Evolutionary conservation across 2,888 invertebrate species (phyloP).

Genomic region (Leucophenga maculata): DNA sequence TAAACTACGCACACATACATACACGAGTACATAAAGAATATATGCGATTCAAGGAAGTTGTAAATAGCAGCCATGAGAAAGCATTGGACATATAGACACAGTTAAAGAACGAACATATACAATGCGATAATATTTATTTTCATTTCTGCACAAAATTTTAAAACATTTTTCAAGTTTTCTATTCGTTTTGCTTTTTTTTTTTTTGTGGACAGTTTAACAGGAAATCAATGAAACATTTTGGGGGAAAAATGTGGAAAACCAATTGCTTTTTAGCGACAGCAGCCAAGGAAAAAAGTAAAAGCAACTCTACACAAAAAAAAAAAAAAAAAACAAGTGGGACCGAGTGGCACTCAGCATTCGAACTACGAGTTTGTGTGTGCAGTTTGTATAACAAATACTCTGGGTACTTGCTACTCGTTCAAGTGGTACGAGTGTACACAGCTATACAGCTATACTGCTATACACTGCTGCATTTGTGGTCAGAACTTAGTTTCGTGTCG

Average conservation of each 20-base stretch:
- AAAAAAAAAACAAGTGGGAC: not conserved
- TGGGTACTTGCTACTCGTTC: not conserved
- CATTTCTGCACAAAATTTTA: slow-evolving; percentile 2
- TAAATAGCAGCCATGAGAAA: not conserved
- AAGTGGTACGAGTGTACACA: no score
- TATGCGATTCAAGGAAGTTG: not conserved
- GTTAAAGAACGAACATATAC: not conserved
- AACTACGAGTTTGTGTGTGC: not conserved
- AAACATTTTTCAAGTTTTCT: slow-evolving; percentile 38
- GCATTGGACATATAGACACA: not conserved
- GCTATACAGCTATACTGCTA: not conserved
- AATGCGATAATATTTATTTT: slow-evolving; percentile 24
- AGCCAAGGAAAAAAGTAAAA: not conserved
- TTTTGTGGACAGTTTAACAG: slow-evolving; percentile 44
- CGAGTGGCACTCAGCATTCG: slow-evolving; percentile 7
- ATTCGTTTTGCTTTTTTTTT: slow-evolving; percentile 42
- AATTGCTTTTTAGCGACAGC: slow-evolving; percentile 53
- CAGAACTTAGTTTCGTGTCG: slow-evolving; percentile 1
- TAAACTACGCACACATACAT: not conserved
- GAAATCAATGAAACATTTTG: slow-evolving; percentile 61
- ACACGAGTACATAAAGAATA: not conserved
- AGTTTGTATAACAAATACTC: not conserved
- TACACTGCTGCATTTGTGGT: slow-evolving; percentile 19
- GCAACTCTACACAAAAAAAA: not conserved
- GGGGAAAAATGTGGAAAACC: slow-evolving; percentile 28